Evolutionary conservation across 2,797 vertebrate genomes (phyloP), one percentile per base, ranked within the genome.

Genomic region (Poliocrania exsul): DNA sequence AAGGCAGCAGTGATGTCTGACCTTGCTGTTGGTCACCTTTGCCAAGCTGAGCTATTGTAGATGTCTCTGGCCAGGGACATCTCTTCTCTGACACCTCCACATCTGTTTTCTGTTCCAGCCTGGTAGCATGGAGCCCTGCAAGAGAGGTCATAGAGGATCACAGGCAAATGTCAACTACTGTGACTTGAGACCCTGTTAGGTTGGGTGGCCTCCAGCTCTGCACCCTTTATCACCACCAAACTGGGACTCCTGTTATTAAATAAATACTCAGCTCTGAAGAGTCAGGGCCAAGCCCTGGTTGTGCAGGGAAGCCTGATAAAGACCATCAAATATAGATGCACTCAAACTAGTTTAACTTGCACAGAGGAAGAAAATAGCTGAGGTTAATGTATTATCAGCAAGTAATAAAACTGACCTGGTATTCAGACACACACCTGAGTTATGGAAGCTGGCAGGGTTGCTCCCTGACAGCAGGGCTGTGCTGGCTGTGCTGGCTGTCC

Each of bases 111-210:
- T 85, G 23, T 57, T 73, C 51, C 35, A 77, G 47, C 46, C 62
- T 47, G 40, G 26, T 21, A 60, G 62, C 33, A 51, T 57, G 51
- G 20, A 93, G 31, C 19, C 73, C 65, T 66, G 49, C 19, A 64
- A 31, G 71, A n/a, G 44, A 51, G 61, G 57, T 0, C 0, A 4
- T 5, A 29, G 6, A 26, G 10, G 7, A 26, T 62, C 69, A 78
- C 46, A 26, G 56, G 9, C 33, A 73, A 44, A 47, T 1, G 2
- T 47, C 53, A 80, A 42, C 26, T 42, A 4, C 25, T 31, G 35
- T 40, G 37, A 31, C 37, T 49, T 40, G 44, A 67, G 51, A 65
- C 31, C 20, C 28, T 56, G 26, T 66, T 42, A 50, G 33, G 29
- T 6, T 58, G 65, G 25, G 28, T 83, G 69, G 42, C 47, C 46